Evolutionary conservation across 2,797 vertebrate genomes (phyloP).

Genomic region (Anolis apletophallus): DNA sequence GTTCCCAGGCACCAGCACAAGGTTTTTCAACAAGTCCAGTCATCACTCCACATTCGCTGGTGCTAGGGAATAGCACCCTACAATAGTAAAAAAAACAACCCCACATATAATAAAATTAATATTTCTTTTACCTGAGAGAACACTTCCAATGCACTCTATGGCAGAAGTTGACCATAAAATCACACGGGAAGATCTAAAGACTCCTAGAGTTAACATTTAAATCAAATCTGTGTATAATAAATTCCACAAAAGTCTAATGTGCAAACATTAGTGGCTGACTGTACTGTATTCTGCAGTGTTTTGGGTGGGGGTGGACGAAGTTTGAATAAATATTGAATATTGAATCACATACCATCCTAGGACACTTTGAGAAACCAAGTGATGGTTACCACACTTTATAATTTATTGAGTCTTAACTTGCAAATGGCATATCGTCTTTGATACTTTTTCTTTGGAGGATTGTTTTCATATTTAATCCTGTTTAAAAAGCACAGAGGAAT

Average conservation of each 20-base stretch:
- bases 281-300: not conserved
- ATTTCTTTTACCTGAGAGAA: no score
- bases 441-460: not conserved
- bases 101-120: no score
- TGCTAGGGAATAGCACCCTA: no score
- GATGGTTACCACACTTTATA: not conserved
- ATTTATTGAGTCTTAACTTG: not conserved
- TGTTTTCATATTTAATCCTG: not conserved
- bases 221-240: no score
- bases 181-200: no score
- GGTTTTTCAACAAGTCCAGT: not conserved
- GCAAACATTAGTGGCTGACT: no score
- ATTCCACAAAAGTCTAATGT: no score
- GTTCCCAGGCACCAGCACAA: not conserved
- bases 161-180: no score
- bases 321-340: not conserved
- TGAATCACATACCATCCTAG: not conserved
- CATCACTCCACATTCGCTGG: no score
- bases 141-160: no score
- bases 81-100: no score
- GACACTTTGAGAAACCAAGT: not conserved
- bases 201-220: no score
- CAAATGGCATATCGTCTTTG: not conserved
- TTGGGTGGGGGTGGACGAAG: not conserved
- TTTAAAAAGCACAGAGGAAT: not conserved